Evolutionary conservation across 2,888 invertebrate species (phyloP).

Genomic region (Cantharis lateralis): DNA sequence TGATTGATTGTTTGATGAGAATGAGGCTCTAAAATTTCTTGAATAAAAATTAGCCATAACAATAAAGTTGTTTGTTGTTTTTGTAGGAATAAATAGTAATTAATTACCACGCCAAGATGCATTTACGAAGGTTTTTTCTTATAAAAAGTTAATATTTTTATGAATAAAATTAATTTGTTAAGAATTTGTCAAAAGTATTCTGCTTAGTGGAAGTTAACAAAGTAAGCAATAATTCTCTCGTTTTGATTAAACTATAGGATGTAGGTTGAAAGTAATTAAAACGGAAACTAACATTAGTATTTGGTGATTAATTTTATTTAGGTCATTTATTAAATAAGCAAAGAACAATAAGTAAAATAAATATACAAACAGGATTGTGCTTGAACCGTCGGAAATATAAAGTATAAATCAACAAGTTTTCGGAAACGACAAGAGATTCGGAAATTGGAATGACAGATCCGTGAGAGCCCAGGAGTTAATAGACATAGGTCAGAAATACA

Average conservation of each 20-base stretch:
- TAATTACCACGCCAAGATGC: background rate
- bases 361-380: conserved; percentile 34
- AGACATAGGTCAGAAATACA: conserved; percentile 45
- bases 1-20: background rate
- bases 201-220: background rate
- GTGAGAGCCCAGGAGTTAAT: conserved; percentile 46
- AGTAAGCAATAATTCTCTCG: background rate
- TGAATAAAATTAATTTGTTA: background rate
- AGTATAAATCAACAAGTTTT: conserved; percentile 31
- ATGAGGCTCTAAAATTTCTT: background rate
- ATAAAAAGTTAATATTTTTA: background rate
- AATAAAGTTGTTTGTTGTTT: background rate
- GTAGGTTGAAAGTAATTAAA: background rate
- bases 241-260: background rate
- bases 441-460: conserved; percentile 36
- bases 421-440: conserved; percentile 36
- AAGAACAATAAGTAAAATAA: conserved; percentile 20
- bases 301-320: background rate
- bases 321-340: background rate
- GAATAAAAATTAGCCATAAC: background rate
- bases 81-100: background rate
- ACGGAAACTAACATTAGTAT: background rate
- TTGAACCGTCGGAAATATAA: conserved; percentile 34
- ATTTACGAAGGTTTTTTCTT: background rate
- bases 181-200: background rate